Evolutionary conservation across 2,113 vertebrate species (phyloP).

Genomic region (Chloropsis cyanopogon): DNA sequence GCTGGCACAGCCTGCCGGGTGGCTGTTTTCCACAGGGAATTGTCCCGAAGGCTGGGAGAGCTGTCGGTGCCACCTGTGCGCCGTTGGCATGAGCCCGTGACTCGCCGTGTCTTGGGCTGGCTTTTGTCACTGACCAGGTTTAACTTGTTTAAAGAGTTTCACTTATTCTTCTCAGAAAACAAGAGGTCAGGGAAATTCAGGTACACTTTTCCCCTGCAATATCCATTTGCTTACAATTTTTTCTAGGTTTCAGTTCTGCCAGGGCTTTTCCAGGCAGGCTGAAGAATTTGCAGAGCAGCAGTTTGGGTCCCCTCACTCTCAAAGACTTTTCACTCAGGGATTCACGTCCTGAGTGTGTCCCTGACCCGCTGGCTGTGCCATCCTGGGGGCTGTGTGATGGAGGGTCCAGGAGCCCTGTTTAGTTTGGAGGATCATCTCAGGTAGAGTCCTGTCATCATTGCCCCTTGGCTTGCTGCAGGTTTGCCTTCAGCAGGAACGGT

Average conservation of each 20-base stretch:
- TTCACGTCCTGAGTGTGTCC: fast-evolving
- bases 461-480: not conserved
- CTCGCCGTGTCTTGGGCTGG: not conserved
- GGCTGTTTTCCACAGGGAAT: not conserved
- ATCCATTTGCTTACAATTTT: not conserved
- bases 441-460: not conserved
- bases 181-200: not conserved
- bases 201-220: not conserved
- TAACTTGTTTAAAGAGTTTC: not conserved
- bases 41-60: not conserved
- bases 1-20: fast-evolving
- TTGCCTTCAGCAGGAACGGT: not conserved
- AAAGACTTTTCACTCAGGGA: not conserved
- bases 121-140: not conserved
- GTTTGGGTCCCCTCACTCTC: not conserved
- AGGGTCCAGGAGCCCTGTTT: not conserved
- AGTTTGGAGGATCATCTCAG: not conserved
- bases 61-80: not conserved
- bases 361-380: not conserved
- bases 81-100: not conserved
- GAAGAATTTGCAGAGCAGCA: not conserved
- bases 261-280: not conserved
- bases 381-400: not conserved
- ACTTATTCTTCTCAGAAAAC: not conserved
- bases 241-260: not conserved